Conservation (phyloP, 1,140 invertebrate genomes). For the Zophobas morio region DNA sequence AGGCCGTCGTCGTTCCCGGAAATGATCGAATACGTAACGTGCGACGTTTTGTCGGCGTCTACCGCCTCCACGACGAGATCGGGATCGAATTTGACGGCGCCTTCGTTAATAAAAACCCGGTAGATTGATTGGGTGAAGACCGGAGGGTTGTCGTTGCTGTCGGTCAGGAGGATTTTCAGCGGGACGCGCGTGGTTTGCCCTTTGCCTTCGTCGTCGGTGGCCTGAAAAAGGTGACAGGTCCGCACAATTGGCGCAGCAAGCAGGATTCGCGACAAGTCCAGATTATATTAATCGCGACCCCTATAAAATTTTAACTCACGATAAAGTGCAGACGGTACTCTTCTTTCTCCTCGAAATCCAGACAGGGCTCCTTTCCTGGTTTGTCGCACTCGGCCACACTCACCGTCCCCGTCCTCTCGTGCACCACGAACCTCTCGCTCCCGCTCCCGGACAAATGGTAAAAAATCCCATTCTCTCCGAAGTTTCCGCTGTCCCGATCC, state of each 20-base stretch:
- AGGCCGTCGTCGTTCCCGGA: constrained; percentile 76
- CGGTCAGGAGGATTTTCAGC: constrained; percentile 82
- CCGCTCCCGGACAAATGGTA: constrained; percentile 90
- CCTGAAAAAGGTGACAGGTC: constrained; percentile 69
- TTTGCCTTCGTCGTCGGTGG: constrained; percentile 86
- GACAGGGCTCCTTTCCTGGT: constrained; percentile 77
- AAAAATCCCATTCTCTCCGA: constrained; percentile 80
- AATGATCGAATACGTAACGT: constrained; percentile 82
- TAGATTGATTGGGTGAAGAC: constrained; percentile 82
- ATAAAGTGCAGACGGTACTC: constrained; percentile 90
- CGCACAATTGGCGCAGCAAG: neutral
- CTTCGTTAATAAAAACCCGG: constrained; percentile 87
- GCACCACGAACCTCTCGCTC: constrained; percentile 85
- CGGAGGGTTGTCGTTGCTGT: constrained; percentile 91
- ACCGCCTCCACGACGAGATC: constrained; percentile 79
- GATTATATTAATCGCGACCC: neutral
- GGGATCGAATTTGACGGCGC: constrained; percentile 86
- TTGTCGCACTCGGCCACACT: constrained; percentile 84
- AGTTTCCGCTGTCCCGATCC: constrained; percentile 88
- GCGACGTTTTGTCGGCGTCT: constrained; percentile 86
- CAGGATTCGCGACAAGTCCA: neutral
- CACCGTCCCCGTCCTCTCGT: constrained; percentile 85
- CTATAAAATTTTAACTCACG: constrained; percentile 68
- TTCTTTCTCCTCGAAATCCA: constrained; percentile 89
- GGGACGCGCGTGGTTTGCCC: constrained; percentile 84